phyloP scores from a whole-genome alignment of 2,797 vertebrate genomes.

The Squalus acanthias region DNA sequence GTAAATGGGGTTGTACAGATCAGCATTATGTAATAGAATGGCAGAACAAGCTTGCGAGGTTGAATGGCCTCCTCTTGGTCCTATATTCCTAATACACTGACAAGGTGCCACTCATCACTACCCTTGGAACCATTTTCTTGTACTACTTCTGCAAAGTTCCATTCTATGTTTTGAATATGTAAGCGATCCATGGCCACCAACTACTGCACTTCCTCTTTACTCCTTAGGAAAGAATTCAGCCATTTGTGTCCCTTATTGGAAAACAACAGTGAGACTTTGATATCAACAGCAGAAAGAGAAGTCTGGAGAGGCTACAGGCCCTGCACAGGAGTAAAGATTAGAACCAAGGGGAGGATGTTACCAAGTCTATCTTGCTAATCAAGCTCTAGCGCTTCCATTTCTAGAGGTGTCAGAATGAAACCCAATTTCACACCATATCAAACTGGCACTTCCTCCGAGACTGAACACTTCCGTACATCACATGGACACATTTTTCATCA shows the following conservation, averaged over 20 bases:
- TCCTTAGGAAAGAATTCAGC: background rate
- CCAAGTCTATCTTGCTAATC: background rate
- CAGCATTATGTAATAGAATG: background rate
- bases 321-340: background rate
- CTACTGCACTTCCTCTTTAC: background rate
- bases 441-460: background rate
- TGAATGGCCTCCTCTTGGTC: background rate
- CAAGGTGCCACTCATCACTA: background rate
- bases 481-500: background rate
- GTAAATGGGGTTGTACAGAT: background rate
- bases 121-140: background rate
- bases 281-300: background rate
- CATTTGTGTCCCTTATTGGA: background rate
- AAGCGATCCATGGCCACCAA: background rate
- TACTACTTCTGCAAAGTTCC: background rate
- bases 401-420: background rate
- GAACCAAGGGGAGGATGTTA: background rate
- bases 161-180: background rate
- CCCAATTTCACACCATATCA: background rate
- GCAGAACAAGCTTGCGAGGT: no score
- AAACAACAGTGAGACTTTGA: background rate
- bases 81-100: background rate
- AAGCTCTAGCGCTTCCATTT: background rate
- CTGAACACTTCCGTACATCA: background rate
- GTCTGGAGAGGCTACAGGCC: background rate